Percentiles rank a stretch among this genome's conserved stretches.
These are phyloP conservation scores for Sminthopsis crassicaudata DNA, from an alignment of 2,113 vertebrate genomes.

Conservation along the genomic window DNA sequence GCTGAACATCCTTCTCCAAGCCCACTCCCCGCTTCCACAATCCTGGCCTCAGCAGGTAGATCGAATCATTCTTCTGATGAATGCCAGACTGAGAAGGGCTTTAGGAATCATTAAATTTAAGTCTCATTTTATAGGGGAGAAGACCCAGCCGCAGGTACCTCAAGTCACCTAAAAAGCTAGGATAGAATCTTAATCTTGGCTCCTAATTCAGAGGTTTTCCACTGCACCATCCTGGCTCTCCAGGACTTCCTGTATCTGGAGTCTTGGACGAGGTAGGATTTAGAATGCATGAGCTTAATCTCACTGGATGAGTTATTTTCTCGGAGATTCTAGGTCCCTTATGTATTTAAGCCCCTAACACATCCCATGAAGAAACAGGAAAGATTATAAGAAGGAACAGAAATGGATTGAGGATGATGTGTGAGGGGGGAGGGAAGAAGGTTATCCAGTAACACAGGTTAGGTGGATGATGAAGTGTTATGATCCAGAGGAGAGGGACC, in stretches of 20 bases:
- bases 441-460: neutral
- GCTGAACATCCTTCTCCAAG: neutral
- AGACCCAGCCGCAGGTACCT: neutral
- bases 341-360: neutral
- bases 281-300: neutral
- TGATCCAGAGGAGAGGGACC: neutral
- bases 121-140: neutral
- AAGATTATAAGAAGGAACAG: neutral
- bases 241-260: neutral
- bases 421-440: neutral
- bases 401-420: neutral
- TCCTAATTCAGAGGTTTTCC: neutral
- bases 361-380: neutral
- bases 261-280: neutral
- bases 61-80: neutral
- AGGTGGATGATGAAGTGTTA: neutral
- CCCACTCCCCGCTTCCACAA: neutral
- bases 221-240: neutral
- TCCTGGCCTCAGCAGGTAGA: neutral
- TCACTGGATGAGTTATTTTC: neutral
- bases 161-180: neutral
- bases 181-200: neutral
- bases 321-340: neutral
- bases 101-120: neutral
- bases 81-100: neutral